A percentile compares a stretch with the other conserved stretches of the same genome.
phyloP scores from a whole-genome alignment of 2,888 invertebrate species.

The Heliconius ismenius region DNA sequence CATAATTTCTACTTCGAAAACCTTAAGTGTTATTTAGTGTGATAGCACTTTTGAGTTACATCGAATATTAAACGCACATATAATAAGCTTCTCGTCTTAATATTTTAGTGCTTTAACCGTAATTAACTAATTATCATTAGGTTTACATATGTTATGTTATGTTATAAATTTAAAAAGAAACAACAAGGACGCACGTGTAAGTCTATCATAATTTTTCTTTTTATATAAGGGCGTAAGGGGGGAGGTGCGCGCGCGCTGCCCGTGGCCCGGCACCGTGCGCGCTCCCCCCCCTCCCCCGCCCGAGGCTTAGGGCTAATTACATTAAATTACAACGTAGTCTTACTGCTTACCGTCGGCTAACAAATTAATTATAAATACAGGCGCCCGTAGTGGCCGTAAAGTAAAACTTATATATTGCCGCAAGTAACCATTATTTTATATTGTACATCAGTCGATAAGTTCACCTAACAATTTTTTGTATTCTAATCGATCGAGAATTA shows the following conservation, averaged over 20 bases:
- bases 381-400: constrained; percentile 61
- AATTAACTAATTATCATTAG: constrained; percentile 83
- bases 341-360: constrained; percentile 76
- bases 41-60: constrained; percentile 76
- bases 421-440: constrained; percentile 79
- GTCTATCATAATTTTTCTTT: constrained; percentile 82
- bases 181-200: constrained; percentile 78
- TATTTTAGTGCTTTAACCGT: constrained; percentile 80
- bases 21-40: constrained; percentile 70
- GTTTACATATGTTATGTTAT: constrained; percentile 59
- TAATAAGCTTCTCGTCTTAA: constrained; percentile 75
- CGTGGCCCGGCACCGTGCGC: constrained; percentile 25
- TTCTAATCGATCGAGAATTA: constrained; percentile 78
- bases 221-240: constrained; percentile 68
- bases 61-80: constrained; percentile 73
- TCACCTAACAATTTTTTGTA: constrained; percentile 77
- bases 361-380: constrained; percentile 77
- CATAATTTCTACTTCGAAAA: constrained; percentile 79
- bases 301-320: constrained; percentile 65
- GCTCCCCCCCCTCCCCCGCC: constrained; percentile 41
- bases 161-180: constrained; percentile 60
- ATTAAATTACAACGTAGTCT: constrained; percentile 72
- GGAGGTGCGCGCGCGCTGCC: constrained; percentile 48
- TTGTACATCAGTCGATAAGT: constrained; percentile 81
- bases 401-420: constrained; percentile 79